Percentiles rank a stretch among this genome's conserved stretches.
Conservation (phyloP, 2,888 invertebrate genomes). For the Synanthedon vespiformis region DNA sequence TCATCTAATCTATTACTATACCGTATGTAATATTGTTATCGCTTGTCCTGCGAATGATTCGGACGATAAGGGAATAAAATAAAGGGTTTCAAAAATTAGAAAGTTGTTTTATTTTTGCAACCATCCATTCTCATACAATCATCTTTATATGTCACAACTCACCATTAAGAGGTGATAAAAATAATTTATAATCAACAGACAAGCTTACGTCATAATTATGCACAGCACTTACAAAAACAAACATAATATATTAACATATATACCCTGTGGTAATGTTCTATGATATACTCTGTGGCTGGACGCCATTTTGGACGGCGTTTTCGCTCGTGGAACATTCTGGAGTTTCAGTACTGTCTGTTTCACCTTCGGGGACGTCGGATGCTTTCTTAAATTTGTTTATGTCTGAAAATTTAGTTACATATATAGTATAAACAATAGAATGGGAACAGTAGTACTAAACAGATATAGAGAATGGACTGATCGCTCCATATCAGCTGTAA, state of each 20-base stretch:
- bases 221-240: no score
- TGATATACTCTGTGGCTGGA: neutral
- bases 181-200: no score
- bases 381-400: slow-evolving; percentile 80
- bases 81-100: slow-evolving; percentile 35
- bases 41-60: slow-evolving; percentile 33
- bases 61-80: slow-evolving; percentile 25
- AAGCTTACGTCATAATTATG: no score
- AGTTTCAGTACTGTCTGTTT: slow-evolving; percentile 14
- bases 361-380: slow-evolving; percentile 31
- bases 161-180: no score
- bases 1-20: no score
- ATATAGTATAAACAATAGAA: no score
- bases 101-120: slow-evolving; percentile 12
- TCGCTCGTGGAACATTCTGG: slow-evolving; percentile 6
- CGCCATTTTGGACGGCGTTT: slow-evolving; percentile 4
- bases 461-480: neutral
- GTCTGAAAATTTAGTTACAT: slow-evolving; percentile 51
- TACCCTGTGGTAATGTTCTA: no score
- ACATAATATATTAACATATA: no score
- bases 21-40: slow-evolving; percentile 34
- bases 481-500: no score
- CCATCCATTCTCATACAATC: no score
- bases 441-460: slow-evolving; percentile 3
- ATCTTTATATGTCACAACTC: no score